Evolutionary conservation across 2,888 invertebrate species (phyloP).

Genomic region (Drosophila greeni): DNA sequence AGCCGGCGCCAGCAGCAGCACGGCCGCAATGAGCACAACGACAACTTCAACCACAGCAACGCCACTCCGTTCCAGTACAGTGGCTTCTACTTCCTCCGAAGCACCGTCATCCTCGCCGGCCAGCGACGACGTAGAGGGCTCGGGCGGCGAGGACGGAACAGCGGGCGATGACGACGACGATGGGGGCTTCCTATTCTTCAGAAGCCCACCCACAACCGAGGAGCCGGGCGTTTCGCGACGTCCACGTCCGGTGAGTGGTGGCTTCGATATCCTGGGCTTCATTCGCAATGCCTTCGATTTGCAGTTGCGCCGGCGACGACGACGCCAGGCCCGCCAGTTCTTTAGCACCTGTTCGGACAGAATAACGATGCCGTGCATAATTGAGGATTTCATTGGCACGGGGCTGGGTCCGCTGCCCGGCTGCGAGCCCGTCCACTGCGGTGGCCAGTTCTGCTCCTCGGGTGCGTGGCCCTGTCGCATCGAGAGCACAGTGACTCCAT

Average conservation of each 20-base stretch:
- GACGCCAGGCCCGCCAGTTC: slow-evolving; percentile 63
- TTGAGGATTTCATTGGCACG: slow-evolving; percentile 88
- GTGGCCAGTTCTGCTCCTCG: slow-evolving; percentile 84
- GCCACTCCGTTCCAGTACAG: slow-evolving; percentile 48
- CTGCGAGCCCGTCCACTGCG: slow-evolving; percentile 90
- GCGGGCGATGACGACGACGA: slow-evolving; percentile 79
- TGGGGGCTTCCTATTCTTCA: slow-evolving; percentile 50
- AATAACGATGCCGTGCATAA: slow-evolving; percentile 89
- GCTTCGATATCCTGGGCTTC: slow-evolving; percentile 77
- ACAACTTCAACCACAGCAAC: slow-evolving; percentile 43
- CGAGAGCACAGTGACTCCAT: slow-evolving; percentile 88
- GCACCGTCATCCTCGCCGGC: slow-evolving; percentile 50
- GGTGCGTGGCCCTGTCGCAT: slow-evolving; percentile 80
- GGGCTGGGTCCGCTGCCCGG: slow-evolving; percentile 78
- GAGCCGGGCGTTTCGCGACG: slow-evolving; percentile 59
- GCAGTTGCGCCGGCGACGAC: slow-evolving; percentile 48
- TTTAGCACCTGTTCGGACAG: slow-evolving; percentile 83
- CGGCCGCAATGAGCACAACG: slow-evolving; percentile 34
- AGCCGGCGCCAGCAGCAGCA: slow-evolving; percentile 28
- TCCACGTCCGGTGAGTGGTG: slow-evolving; percentile 70
- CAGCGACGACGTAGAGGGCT: slow-evolving; percentile 80
- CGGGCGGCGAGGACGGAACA: slow-evolving; percentile 80
- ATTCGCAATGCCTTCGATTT: slow-evolving; percentile 74
- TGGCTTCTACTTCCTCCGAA: slow-evolving; percentile 35
- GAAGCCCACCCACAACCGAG: slow-evolving; percentile 43